These are phyloP conservation scores for Acipenser ruthenus DNA, from an alignment of 2,797 vertebrate species.

Conservation along the genomic window DNA sequence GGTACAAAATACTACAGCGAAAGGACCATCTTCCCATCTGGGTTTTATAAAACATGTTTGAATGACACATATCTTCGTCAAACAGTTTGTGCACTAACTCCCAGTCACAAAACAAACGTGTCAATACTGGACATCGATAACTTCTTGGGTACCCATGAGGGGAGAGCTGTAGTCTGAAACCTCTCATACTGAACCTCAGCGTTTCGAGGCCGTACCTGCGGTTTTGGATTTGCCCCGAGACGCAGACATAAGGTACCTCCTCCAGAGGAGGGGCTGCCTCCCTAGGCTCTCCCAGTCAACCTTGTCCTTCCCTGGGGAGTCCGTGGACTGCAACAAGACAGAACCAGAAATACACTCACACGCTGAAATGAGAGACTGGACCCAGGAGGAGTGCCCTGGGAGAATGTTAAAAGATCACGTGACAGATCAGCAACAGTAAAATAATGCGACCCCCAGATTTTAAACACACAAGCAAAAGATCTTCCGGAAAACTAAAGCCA, in stretches of 20 bases:
- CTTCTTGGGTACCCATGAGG: background rate
- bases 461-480: too few species aligned
- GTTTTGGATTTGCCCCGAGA: background rate
- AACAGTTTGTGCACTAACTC: background rate
- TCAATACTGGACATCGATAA: background rate
- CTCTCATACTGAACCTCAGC: background rate
- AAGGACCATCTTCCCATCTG: too few species aligned
- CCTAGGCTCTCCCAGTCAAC: background rate
- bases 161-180: background rate
- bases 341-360: background rate
- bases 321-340: background rate
- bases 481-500: too few species aligned
- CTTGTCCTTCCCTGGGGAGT: background rate
- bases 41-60: conserved; percentile 12
- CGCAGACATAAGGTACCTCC: background rate
- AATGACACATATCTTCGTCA: conserved; percentile 9
- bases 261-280: background rate
- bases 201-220: background rate
- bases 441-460: too few species aligned
- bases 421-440: too few species aligned
- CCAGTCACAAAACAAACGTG: background rate
- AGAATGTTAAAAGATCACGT: background rate
- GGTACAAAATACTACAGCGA: too few species aligned
- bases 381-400: background rate
- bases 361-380: background rate